These are phyloP conservation scores for Pediacus dermestoides DNA, from an alignment of 2,888 invertebrate species.

Conservation along the genomic window DNA sequence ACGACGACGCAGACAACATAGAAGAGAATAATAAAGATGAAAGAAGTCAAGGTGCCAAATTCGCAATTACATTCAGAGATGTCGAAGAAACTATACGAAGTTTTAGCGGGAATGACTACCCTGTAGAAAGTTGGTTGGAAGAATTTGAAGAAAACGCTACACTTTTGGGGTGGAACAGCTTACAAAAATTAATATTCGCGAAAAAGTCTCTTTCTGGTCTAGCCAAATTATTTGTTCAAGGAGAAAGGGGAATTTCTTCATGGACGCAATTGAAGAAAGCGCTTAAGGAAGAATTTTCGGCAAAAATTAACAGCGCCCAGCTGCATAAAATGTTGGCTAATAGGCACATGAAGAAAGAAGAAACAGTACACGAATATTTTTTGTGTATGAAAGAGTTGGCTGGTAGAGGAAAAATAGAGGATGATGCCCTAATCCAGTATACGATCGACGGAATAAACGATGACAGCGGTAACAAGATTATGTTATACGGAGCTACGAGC, in stretches of 20 bases:
- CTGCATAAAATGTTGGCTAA: constrained; percentile 24
- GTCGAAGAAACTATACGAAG: constrained; percentile 29
- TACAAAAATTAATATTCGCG: constrained; percentile 35
- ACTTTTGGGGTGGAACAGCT: constrained; percentile 30
- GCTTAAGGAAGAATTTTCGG: constrained; percentile 28
- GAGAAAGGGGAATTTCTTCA: constrained; percentile 27
- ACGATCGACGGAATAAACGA: constrained; percentile 43
- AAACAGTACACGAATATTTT: constrained; percentile 42
- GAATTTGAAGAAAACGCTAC: constrained; percentile 34
- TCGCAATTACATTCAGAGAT: constrained; percentile 28
- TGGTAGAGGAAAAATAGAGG: constrained; percentile 37
- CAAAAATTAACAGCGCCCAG: constrained; percentile 24
- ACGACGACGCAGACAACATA: too few species aligned
- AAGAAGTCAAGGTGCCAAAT: constrained; percentile 4
- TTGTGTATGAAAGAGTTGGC: constrained; percentile 43
- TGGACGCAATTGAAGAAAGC: constrained; percentile 25
- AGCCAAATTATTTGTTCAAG: constrained; percentile 31
- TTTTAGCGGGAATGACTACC: constrained; percentile 30
- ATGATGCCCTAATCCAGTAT: constrained; percentile 40
- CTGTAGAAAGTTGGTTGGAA: constrained; percentile 28
- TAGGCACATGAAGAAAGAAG: constrained; percentile 36
- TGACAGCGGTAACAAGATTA: constrained; percentile 23
- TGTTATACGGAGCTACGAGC: constrained; percentile 28
- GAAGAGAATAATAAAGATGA: too few species aligned
- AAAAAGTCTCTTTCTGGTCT: constrained; percentile 33